Conservation (phyloP, 2,797 vertebrate genomes). For the Danionella dracula region DNA sequence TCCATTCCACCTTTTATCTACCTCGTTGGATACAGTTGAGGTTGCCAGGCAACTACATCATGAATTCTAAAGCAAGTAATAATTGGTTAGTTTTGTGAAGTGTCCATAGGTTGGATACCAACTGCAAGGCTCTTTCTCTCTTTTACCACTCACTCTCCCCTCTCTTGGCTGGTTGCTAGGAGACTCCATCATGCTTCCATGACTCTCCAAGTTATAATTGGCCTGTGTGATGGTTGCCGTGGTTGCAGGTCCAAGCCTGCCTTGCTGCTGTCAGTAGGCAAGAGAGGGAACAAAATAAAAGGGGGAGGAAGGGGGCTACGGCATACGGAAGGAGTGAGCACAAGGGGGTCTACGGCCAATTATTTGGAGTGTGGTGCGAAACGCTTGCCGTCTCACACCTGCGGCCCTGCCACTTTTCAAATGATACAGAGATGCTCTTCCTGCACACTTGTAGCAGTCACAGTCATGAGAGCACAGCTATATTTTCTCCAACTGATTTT, state of each 20-base stretch:
- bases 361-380: constrained; percentile 66
- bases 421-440: constrained; percentile 28
- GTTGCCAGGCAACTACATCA: constrained; percentile 93
- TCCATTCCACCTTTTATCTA: constrained; percentile 46
- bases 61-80: constrained; percentile 61
- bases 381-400: constrained; percentile 72
- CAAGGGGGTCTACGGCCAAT: constrained; percentile 33
- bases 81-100: constrained; percentile 73
- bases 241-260: constrained; percentile 70
- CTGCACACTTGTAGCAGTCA: constrained; percentile 18
- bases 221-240: constrained; percentile 69
- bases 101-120: constrained; percentile 67
- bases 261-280: constrained; percentile 60
- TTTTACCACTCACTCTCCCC: constrained; percentile 41
- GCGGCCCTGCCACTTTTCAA: constrained; percentile 58
- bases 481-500: constrained; percentile 42
- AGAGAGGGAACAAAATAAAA: constrained; percentile 19
- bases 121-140: constrained; percentile 68
- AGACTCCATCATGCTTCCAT: constrained; percentile 77
- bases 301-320: neutral
- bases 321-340: constrained; percentile 34
- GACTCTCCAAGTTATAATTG: constrained; percentile 81
- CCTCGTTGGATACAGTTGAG: constrained; percentile 34
- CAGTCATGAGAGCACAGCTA: constrained; percentile 15
- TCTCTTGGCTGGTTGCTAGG: constrained; percentile 78